Conservation (phyloP, 2,888 invertebrate genomes). For the Pteria penguin region DNA sequence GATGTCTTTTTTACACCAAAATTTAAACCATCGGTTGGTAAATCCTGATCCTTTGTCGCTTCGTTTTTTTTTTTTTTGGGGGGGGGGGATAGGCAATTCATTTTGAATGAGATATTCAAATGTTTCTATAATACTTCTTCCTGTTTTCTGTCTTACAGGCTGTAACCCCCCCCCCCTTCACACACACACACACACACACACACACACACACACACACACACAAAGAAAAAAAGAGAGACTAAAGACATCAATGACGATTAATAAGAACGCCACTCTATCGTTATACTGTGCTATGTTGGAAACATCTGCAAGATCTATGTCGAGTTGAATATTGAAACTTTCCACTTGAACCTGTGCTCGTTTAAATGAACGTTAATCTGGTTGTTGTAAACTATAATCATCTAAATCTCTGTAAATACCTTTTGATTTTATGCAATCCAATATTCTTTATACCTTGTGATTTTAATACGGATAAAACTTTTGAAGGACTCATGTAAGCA, state of each 20-base stretch:
- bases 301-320: slow-evolving; percentile 20
- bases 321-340: slow-evolving; percentile 1
- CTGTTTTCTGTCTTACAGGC: slow-evolving; percentile 8
- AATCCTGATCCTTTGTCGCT: neutral
- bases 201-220: no score
- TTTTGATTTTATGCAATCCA: slow-evolving; percentile 10
- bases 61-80: neutral
- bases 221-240: slow-evolving; percentile 20
- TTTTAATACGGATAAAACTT: slow-evolving; percentile 1
- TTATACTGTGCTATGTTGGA: slow-evolving; percentile 13
- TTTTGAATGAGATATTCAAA: neutral
- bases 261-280: slow-evolving; percentile 1
- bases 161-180: no score
- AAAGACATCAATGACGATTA: slow-evolving; percentile 14
- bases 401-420: slow-evolving; percentile 14
- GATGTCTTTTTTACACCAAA: neutral
- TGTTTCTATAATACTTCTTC: neutral
- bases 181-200: no score
- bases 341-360: slow-evolving; percentile 10
- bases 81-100: neutral
- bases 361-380: slow-evolving; percentile 1
- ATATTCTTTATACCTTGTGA: slow-evolving; percentile 2
- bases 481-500: neutral
- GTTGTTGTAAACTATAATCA: slow-evolving; percentile 4
- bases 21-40: neutral